Conservation (phyloP, 2,797 vertebrate species). For the Phalanger gymnotis region DNA sequence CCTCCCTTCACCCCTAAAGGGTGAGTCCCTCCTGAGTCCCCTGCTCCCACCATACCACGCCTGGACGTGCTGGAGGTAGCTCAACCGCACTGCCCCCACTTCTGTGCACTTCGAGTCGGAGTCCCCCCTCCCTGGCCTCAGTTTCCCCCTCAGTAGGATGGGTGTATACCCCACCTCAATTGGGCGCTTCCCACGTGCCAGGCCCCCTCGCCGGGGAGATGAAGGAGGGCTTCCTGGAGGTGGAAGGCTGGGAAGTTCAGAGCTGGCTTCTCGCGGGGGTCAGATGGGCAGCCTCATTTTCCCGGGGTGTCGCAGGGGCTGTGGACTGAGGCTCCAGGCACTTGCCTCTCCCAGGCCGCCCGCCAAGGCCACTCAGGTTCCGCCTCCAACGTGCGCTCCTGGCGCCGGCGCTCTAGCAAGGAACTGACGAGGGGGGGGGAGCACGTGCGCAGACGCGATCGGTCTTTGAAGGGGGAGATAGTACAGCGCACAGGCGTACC, state of each 20-base stretch:
- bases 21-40: background rate
- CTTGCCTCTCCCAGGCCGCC: rapidly evolving
- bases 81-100: background rate
- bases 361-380: background rate
- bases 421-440: background rate
- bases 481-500: background rate
- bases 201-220: background rate
- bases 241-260: background rate
- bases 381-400: background rate
- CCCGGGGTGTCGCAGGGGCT: background rate
- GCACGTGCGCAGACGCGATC: background rate
- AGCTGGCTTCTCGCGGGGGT: no score
- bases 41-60: background rate
- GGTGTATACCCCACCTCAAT: no score
- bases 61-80: background rate
- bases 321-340: background rate
- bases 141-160: background rate
- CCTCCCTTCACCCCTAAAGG: no score
- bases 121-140: background rate
- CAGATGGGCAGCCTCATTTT: background rate
- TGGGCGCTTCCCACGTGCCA: no score
- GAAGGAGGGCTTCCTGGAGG: background rate
- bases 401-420: rapidly evolving
- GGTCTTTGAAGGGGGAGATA: background rate
- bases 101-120: no score